Conservation (phyloP, 2,888 invertebrate species). For the Patella caerulea region DNA sequence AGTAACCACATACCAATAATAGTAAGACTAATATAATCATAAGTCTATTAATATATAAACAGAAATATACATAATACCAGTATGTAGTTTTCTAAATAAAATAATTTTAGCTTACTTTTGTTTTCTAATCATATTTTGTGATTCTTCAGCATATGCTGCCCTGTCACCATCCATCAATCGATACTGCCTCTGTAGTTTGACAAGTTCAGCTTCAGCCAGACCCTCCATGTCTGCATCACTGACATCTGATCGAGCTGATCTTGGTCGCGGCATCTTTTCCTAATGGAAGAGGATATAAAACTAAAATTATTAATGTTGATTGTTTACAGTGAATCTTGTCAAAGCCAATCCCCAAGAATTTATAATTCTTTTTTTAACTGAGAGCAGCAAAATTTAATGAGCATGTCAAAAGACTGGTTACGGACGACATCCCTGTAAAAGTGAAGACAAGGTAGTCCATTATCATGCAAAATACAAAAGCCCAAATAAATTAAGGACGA, state of each 20-base stretch:
- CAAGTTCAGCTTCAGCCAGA: conserved; percentile 78
- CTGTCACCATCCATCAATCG: conserved; percentile 88
- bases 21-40: not conserved
- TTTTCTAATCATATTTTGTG: conserved; percentile 76
- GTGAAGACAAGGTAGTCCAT: no score
- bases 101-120: conserved; percentile 66
- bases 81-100: not conserved
- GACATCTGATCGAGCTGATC: conserved; percentile 65
- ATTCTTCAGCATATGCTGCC: conserved; percentile 80
- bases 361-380: no score
- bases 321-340: no score
- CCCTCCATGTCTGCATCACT: conserved; percentile 69
- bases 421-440: no score
- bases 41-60: not conserved
- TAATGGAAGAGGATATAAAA: not conserved
- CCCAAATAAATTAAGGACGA: no score
- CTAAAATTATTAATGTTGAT: not conserved
- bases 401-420: no score
- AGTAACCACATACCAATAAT: not conserved
- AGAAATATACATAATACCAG: not conserved
- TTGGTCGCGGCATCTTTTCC: conserved; percentile 62
- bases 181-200: conserved; percentile 85
- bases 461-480: no score
- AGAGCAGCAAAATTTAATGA: not conserved
- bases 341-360: no score